Evolutionary conservation across 1,140 invertebrate genomes (phyloP).

Genomic region (Trichomalopsis sarcophagae): DNA sequence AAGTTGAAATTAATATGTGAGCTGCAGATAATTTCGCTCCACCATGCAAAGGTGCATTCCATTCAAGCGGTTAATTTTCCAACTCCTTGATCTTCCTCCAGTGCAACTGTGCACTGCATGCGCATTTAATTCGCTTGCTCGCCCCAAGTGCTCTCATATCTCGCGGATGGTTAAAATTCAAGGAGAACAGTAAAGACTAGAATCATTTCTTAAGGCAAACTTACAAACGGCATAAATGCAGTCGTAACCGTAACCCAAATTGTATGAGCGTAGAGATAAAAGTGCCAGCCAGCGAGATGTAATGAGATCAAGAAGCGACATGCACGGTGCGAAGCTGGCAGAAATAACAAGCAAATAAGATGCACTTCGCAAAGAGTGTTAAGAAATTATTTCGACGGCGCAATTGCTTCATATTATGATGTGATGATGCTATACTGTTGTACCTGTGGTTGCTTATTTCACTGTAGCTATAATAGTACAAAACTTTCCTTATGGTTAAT

Average conservation of each 20-base stretch:
- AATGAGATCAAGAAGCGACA: neutral
- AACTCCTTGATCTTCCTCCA: neutral
- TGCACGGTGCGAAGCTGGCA: neutral
- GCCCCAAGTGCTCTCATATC: neutral
- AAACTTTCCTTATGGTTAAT: too few relatives aligned
- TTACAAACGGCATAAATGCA: conserved; percentile 17
- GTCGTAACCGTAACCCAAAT: conserved; percentile 2
- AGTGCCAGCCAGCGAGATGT: neutral
- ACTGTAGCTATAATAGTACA: too few relatives aligned
- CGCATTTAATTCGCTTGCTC: too few relatives aligned
- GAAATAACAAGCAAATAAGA: neutral
- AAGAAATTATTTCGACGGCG: neutral
- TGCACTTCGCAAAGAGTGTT: neutral
- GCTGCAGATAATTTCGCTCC: neutral
- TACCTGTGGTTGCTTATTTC: too few relatives aligned
- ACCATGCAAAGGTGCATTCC: neutral
- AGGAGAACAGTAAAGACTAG: neutral
- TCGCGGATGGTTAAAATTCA: conserved; percentile 1
- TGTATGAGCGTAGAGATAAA: neutral
- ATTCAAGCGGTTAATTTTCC: conserved; percentile 16
- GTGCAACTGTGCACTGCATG: neutral
- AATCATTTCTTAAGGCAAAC: conserved; percentile 27
- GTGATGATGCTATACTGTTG: too few relatives aligned
- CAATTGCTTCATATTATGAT: neutral
- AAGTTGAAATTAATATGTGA: neutral